Percentiles rank a stretch among this genome's conserved stretches.
Conservation (phyloP, 2,113 vertebrate genomes). For the pig (Sus scrofa) region T2T-Sscrofa CM000822.6:64301001-64301500, state of each 20-base stretch:
- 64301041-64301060: neutral
- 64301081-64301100: neutral
- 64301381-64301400: neutral
- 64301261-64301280: neutral
- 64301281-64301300: neutral
- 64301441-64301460: neutral
- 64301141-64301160: constrained; percentile 11
- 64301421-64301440: neutral
- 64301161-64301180: neutral
- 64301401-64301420: neutral
- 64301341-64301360: neutral
- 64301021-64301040: neutral
- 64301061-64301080: neutral
- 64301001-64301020: neutral
- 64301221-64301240: neutral
- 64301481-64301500: neutral
- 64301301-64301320: neutral
- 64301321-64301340: neutral
- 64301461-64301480: neutral
- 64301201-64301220: neutral
- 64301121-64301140: neutral
- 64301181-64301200: neutral
- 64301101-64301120: neutral
- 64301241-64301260: neutral
- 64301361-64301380: neutral